phyloP scores from a whole-genome alignment of 2,797 vertebrate genomes.

The Pseudomugil gertrudae region DNA sequence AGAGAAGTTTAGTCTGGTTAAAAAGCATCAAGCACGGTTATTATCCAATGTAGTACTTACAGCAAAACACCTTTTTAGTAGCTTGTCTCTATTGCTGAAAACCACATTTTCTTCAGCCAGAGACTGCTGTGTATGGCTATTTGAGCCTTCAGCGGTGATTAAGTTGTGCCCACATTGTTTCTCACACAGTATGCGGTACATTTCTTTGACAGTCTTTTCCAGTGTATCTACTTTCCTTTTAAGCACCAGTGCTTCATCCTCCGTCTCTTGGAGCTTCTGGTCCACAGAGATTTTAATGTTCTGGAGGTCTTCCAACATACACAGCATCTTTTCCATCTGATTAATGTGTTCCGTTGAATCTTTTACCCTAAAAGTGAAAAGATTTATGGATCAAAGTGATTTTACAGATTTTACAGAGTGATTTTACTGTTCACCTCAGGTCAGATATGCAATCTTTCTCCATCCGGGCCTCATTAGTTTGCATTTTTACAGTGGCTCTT shows the following conservation, averaged over 20 bases:
- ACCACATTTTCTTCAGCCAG: slow-evolving; percentile 59
- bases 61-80: slow-evolving; percentile 71
- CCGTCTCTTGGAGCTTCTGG: slow-evolving; percentile 79
- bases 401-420: not conserved
- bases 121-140: slow-evolving; percentile 44
- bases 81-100: slow-evolving; percentile 28
- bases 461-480: slow-evolving; percentile 77
- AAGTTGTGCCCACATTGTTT: slow-evolving; percentile 59
- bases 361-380: slow-evolving; percentile 72
- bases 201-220: slow-evolving; percentile 74
- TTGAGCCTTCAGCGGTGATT: slow-evolving; percentile 19
- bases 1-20: not conserved
- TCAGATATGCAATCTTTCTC: slow-evolving; percentile 78
- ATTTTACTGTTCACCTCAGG: slow-evolving; percentile 76
- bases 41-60: slow-evolving; percentile 71
- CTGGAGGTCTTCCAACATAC: slow-evolving; percentile 81
- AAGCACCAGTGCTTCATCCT: slow-evolving; percentile 69
- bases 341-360: slow-evolving; percentile 78
- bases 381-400: slow-evolving; percentile 23
- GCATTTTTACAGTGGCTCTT: slow-evolving; percentile 74
- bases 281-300: slow-evolving; percentile 76
- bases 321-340: slow-evolving; percentile 79
- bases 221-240: slow-evolving; percentile 74
- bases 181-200: slow-evolving; percentile 63
- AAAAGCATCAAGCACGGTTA: not conserved